Base-by-base conservation (phyloP, 2,113 vertebrate species). In the Grantiella picta region DNA sequence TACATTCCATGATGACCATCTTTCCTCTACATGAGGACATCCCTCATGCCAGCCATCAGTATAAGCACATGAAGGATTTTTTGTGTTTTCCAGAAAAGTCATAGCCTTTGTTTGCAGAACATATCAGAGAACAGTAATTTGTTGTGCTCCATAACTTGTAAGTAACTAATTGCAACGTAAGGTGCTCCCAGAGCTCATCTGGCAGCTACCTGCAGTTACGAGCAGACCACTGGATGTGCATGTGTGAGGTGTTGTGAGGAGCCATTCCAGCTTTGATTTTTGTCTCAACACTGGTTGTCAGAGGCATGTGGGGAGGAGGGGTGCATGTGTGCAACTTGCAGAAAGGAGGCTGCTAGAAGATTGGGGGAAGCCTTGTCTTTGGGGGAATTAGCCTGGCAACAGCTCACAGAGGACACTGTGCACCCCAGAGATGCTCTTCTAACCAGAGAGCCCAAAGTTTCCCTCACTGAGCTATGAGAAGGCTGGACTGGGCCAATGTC, bases 241-340 rank as follows among this genome's bases (percentile, higher is more conserved):
- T 0, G 0, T 61, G 40, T 31, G 31, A 68, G 12, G 15, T 38
- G 38, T 38, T 11, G 38, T 38, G 38, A 38, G 38, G 38, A 38
- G 38, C 38, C 38, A 11, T 38, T 38, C 12, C 38, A 11, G 38
- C 12, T 38, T 11, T 38, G 38, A 38, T 38, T 11, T 38, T 38
- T 38, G 38, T 38, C 38, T 38, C 38, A 38, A 11, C 38, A 38
- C 38, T 38, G 38, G 38, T 38, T 10, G 38, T 38, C 38, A 38
- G 38, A 38, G 38, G 10, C 10, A 11, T 38, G 38, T 38, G 38
- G 38, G 38, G 38, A 38, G 38, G 38, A 38, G 38, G 36, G 38
- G 38, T 38, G 38, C 38, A 38, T 11, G 38, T 38, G 38, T 38
- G 38, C 38, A 10, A 38, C 38, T 38, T 10, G 9, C 38, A 38